Base-by-base conservation (phyloP, 2,113 vertebrate species). In the Tenrec ecaudatus region DNA sequence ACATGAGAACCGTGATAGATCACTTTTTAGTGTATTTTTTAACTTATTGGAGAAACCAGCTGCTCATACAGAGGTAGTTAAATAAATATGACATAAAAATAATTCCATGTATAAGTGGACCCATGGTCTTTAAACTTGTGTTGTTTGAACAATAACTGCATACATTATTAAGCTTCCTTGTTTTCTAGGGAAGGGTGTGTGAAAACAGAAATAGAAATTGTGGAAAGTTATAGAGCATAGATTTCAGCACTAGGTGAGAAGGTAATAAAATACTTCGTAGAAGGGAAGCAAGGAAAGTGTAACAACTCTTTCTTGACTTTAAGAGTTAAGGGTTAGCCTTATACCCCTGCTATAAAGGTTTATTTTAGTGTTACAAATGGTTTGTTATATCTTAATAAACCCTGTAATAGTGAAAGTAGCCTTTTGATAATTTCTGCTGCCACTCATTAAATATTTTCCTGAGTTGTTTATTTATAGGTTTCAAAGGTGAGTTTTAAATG, bases 401-500 rank as follows among this genome's bases (percentile, higher is more conserved):
- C 82, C 20, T 16, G 0, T 82, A 36, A 31, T 68, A 23, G 40
- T 36, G 60, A 3, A 62, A 68, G 12, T 20, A 85, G 15, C n/a
- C 60, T 78, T 85, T 80, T 29, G 22, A 69, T 77, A 79, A 43
- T 81, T 93, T 73, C 2, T 38, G 9, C 71, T 47, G 40, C 47
- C 40, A n/a, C 68, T 66, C 76, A 47, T 88, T 81, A 86, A 75
- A 23, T 88, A n/a, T 29, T 87, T 86, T 94, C 43, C 60, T 47
- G 62, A 90, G 17, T 62, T 90, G 9, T 60, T 94, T 77, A 82
- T 89, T 93, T 91, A 3, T 88, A 69, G 36, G 43, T 94, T 96
- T 86, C 53, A 94, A 82, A 97, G 95, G 77, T 92, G 80, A 95
- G 31, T 84, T 88, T 90, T 90, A 93, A 93, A 95, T 84, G 77